Evolutionary conservation across 2,113 vertebrate species (phyloP).

Genomic region (Setophaga petechia): DNA sequence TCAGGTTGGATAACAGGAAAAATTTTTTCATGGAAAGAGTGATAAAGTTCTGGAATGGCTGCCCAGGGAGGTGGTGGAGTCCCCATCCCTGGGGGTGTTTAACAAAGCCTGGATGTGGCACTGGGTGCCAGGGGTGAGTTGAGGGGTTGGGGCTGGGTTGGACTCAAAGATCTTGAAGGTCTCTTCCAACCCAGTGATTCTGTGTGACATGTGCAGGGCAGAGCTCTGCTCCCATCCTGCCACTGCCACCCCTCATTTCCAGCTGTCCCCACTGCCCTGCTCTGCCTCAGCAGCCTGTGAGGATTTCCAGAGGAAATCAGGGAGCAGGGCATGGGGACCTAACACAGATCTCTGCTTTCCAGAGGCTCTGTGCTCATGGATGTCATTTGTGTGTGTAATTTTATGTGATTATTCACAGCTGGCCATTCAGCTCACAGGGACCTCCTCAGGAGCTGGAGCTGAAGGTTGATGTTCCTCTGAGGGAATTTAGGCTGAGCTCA

Average conservation of each 20-base stretch:
- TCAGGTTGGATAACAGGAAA: not conserved
- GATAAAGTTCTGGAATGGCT: not conserved
- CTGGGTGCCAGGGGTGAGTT: not conserved
- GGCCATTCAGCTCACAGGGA: not conserved
- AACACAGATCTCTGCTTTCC: not conserved
- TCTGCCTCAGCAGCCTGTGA: not conserved
- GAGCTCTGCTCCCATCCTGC: not conserved
- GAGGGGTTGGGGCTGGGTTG: not conserved
- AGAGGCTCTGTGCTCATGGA: not conserved
- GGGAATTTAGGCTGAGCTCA: not conserved
- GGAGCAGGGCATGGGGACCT: rapidly evolving
- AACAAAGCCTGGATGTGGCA: not conserved
- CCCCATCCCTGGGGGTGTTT: not conserved
- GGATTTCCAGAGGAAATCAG: not conserved
- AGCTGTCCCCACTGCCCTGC: not conserved
- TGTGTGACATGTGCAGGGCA: not conserved
- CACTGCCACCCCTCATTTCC: rapidly evolving
- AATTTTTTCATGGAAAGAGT: not conserved
- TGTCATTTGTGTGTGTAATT: not conserved
- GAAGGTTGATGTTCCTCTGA: rapidly evolving
- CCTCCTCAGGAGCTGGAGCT: not conserved
- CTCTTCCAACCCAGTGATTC: not conserved
- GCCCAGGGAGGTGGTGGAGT: not conserved
- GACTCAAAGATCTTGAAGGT: not conserved
- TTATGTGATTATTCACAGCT: not conserved